Evolutionary conservation across 64 coral and sea anemone species (phyloP).

Genomic region (Stylophora pistillata): DNA sequence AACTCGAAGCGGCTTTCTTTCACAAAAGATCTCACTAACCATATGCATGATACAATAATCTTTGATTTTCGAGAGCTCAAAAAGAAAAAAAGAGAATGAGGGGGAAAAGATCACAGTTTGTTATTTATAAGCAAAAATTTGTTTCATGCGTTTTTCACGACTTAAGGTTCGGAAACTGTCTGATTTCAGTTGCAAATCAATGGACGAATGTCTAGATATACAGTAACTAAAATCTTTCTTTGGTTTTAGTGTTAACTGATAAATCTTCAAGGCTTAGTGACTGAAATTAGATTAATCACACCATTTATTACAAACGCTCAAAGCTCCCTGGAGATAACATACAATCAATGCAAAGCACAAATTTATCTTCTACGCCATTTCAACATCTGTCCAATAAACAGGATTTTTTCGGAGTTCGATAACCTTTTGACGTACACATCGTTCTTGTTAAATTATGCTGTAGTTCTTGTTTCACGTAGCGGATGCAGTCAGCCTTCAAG

Average conservation of each 20-base stretch:
- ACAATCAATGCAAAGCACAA: neutral
- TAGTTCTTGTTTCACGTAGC: neutral
- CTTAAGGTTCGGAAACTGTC: neutral
- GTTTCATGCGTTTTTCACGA: neutral
- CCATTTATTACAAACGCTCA: neutral
- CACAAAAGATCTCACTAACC: neutral
- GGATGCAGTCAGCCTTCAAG: neutral
- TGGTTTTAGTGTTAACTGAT: neutral
- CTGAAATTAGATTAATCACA: conserved; percentile 17
- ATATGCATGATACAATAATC: conserved; percentile 18
- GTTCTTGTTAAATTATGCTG: neutral
- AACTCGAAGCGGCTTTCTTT: neutral
- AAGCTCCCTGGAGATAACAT: neutral
- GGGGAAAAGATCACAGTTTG: neutral
- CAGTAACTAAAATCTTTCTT: neutral
- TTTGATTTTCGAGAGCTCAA: conserved; percentile 6
- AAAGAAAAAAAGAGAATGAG: neutral
- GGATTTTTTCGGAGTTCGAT: neutral
- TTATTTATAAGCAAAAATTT: neutral
- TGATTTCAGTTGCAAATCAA: neutral
- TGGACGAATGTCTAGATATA: neutral
- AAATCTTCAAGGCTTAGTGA: conserved; percentile 3
- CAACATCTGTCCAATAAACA: neutral
- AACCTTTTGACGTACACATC: neutral
- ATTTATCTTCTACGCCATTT: neutral